Percentiles rank a stretch among this genome's conserved stretches.
Evolutionary conservation across 2,797 vertebrate species (phyloP).

Genomic region (Gallinago solitaria): DNA sequence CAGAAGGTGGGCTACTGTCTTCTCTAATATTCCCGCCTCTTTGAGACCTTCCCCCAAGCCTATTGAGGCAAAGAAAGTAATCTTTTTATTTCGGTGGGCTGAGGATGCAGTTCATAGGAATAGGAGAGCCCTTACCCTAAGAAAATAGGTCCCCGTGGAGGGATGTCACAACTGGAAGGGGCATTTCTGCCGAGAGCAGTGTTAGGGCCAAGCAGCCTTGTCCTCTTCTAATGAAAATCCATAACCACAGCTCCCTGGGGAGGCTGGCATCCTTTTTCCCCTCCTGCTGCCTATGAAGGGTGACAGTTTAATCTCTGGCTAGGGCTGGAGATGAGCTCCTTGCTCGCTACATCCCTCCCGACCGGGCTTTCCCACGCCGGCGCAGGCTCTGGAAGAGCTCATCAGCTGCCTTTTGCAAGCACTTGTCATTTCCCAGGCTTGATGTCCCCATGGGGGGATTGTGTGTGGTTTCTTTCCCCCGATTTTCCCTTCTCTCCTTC

Average conservation of each 20-base stretch:
- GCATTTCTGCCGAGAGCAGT: not conserved
- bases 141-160: fast-evolving
- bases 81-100: not conserved
- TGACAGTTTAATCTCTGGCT: not conserved
- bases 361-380: not conserved
- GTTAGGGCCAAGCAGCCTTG: not conserved
- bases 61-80: fast-evolving
- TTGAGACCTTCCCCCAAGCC: not conserved
- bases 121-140: not conserved
- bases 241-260: not conserved
- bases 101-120: fast-evolving
- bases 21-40: not conserved
- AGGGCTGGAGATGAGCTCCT: not conserved
- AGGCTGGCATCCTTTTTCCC: too few relatives aligned
- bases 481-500: not conserved
- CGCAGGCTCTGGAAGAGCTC: fast-evolving
- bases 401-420: not conserved
- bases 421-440: not conserved
- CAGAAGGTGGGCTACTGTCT: too few relatives aligned
- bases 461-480: not conserved
- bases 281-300: not conserved
- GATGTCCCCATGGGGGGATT: not conserved
- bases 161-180: not conserved
- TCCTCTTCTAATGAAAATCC: too few relatives aligned
- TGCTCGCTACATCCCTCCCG: not conserved